Base-by-base conservation (phyloP, 2,113 vertebrate species). In the Geococcyx californianus region DNA sequence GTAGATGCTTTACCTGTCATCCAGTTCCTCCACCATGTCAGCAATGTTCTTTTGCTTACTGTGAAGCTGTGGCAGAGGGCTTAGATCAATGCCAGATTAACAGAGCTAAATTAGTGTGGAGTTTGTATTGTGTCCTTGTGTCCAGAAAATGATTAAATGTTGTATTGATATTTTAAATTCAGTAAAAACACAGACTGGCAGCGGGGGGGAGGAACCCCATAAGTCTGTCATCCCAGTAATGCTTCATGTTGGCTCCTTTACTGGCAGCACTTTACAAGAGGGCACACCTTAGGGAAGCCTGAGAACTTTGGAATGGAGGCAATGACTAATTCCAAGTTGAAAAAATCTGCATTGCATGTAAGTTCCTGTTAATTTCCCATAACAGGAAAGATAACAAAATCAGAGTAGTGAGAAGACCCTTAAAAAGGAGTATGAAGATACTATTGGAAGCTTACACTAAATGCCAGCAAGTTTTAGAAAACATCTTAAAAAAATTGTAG, bases 121-220 rank as follows among this genome's bases (percentile, higher is more conserved):
- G 58, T 40, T 92, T 52, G 51, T 25, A 60, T 28, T 55, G 38
- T 36, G 55, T 80, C 72, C 82, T 56, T 55, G 38, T 36, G 55
- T 80, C 72, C 82, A 52, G 51, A 77, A 80, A 90, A 80, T 40
- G 81, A 59, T 54, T 45, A 13, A 29, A 24, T 68, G 66, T 40
- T 77, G 47, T 28, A 89, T 77, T 91, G 49, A 51, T 88, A 87
- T 80, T 91, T 85, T 89, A 76, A 89, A 87, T 73, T 76, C 24
- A 79, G 44, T 62, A 69, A 87, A 94, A 93, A 40, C 28, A 75
- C 16, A 68, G 73, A 49, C 34, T 34, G 55, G 66, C 26, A 59
- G 17, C 14, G 25, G 23, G 47, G 11, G 11, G 23, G 23, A 21
- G 33, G 40, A 42, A 78, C 68, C 73, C 36, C 5, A 0, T 23